phyloP scores from a whole-genome alignment of 35 echinoderm and acorn worm species.

The Heliocidaris tuberculata region DNA sequence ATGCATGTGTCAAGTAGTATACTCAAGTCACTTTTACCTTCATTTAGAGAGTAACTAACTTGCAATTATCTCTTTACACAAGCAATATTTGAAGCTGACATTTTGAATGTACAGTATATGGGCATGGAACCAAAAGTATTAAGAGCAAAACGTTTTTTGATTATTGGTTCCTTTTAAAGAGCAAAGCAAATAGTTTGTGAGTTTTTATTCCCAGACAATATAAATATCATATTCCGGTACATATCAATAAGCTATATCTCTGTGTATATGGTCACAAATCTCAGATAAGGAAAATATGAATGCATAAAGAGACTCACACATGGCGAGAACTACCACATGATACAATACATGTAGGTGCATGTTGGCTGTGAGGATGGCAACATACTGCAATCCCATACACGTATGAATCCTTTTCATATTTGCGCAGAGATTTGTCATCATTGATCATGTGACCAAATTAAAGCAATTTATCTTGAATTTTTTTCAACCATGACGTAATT shows the following conservation, averaged over 20 bases:
- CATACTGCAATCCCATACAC: not conserved
- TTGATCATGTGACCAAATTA: conserved; percentile 29
- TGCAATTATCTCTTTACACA: too few relatives aligned
- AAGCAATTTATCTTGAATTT: not conserved
- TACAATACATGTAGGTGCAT: not conserved
- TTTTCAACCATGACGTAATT: not conserved
- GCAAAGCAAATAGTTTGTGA: too few relatives aligned
- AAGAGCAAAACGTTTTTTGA: too few relatives aligned
- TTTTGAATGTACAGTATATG: too few relatives aligned
- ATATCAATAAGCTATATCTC: not conserved
- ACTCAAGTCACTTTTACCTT: too few relatives aligned
- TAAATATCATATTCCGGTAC: not conserved
- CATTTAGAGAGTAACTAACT: too few relatives aligned
- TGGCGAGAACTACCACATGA: not conserved
- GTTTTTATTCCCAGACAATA: too few relatives aligned
- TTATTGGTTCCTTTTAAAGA: too few relatives aligned
- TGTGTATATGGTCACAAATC: not conserved
- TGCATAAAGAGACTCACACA: not conserved
- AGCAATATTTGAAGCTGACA: too few relatives aligned
- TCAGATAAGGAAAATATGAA: conserved; percentile 50
- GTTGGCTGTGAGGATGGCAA: conserved; percentile 36
- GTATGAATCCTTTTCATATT: conserved; percentile 52
- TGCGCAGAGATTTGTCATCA: conserved; percentile 71
- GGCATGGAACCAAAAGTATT: too few relatives aligned
- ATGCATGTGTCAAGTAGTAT: too few relatives aligned